A percentile compares a stretch with the other conserved stretches of the same genome.
phyloP scores from a whole-genome alignment of 2,113 vertebrate genomes.

The Erythrolamprus reginae region DNA sequence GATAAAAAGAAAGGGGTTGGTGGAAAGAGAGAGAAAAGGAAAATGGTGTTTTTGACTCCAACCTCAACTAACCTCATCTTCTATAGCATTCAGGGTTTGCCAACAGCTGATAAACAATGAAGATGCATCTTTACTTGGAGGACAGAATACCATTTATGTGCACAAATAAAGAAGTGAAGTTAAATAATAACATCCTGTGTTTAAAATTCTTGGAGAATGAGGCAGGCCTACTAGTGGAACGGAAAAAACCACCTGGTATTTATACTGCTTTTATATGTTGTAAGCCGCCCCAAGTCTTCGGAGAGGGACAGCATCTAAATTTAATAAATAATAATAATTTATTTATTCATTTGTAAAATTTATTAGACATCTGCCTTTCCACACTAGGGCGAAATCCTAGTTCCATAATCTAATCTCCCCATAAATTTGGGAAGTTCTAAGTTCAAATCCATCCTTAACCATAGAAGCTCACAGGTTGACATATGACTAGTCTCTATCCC shows the following conservation, averaged over 20 bases:
- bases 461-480: background rate
- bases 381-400: background rate
- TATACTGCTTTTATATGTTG: too few species aligned
- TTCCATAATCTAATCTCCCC: background rate
- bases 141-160: background rate
- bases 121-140: background rate
- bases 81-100: background rate
- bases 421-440: background rate
- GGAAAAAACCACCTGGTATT: background rate
- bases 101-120: background rate
- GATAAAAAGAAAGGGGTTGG: background rate
- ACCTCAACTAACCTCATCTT: background rate
- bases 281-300: too few species aligned
- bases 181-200: background rate
- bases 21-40: background rate
- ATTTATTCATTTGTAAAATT: background rate
- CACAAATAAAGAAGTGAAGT: background rate
- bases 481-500: background rate
- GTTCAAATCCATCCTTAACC: background rate
- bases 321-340: too few species aligned
- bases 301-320: too few species aligned
- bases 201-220: background rate
- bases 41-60: background rate
- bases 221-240: background rate
- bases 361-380: background rate